Conservation (phyloP, 2,888 invertebrate species). For the Philonicus albiceps region DNA sequence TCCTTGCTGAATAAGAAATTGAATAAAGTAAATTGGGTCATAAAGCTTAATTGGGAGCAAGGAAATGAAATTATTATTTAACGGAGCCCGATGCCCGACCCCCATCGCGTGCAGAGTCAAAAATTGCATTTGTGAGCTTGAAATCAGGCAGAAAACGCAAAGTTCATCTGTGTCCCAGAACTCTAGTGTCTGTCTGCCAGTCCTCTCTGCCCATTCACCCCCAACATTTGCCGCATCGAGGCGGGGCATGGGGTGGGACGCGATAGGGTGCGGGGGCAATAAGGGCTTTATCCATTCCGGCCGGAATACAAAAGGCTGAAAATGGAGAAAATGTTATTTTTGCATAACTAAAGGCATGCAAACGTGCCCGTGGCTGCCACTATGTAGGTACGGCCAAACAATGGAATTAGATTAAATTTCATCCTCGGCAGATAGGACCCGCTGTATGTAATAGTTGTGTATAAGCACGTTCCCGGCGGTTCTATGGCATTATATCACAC, state of each 20-base stretch:
- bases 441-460: constrained; percentile 1
- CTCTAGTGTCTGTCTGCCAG: not conserved
- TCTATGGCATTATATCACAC: not conserved
- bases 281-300: not conserved
- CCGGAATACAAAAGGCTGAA: constrained; percentile 26
- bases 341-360: not conserved
- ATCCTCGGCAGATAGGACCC: not conserved
- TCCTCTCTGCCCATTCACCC: not conserved
- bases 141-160: not conserved
- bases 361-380: not conserved
- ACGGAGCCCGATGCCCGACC: not conserved
- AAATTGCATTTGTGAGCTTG: constrained; percentile 1
- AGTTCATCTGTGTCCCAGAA: not conserved
- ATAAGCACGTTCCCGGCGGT: not conserved
- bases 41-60: not conserved
- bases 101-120: not conserved
- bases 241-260: not conserved
- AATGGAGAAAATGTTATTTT: constrained; percentile 31
- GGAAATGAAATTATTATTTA: constrained; percentile 18
- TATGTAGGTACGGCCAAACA: constrained; percentile 9
- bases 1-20: not conserved
- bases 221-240: not conserved
- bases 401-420: constrained; percentile 35
- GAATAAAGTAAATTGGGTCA: not conserved
- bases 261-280: not conserved